A percentile compares a stretch with the other conserved stretches of the same genome.
phyloP scores from a whole-genome alignment of 2,113 vertebrate genomes.

The Pogonocichla stellata region DNA sequence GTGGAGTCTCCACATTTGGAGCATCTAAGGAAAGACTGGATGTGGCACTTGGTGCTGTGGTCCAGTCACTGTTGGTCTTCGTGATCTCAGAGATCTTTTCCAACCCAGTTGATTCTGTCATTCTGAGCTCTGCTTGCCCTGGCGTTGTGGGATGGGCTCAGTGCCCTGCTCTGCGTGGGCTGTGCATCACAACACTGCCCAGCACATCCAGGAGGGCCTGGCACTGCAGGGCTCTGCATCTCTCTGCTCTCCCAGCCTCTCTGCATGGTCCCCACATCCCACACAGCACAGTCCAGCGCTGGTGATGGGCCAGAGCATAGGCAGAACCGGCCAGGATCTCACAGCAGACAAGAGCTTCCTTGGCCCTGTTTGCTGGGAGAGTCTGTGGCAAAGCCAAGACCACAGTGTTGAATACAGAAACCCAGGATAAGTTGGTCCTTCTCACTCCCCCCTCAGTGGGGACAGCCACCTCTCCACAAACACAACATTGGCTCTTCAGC shows the following conservation, averaged over 20 bases:
- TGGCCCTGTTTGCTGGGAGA: not conserved
- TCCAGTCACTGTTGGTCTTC: not conserved
- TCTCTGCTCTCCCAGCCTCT: not conserved
- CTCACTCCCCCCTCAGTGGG: not conserved
- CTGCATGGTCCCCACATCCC: not conserved
- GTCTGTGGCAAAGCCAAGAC: not conserved
- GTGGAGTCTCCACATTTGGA: not conserved
- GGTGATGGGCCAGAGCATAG: not conserved
- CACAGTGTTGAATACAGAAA: not conserved
- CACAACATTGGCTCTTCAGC: not conserved
- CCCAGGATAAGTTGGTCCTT: rapidly evolving
- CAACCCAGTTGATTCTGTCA: not conserved
- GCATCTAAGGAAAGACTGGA: not conserved
- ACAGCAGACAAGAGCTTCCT: not conserved
- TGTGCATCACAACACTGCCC: not conserved
- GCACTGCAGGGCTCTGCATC: not conserved
- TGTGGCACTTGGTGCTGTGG: rapidly evolving
- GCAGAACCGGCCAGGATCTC: not conserved
- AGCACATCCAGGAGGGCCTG: not conserved
- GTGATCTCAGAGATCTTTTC: not conserved
- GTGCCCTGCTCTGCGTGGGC: not conserved
- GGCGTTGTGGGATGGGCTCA: not conserved
- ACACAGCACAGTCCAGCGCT: rapidly evolving
- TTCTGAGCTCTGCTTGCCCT: not conserved
- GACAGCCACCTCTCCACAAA: not conserved